Percentiles rank a stretch among this genome's conserved stretches.
phyloP scores from a whole-genome alignment of 2,113 vertebrate genomes.

The Scomber scombrus region DNA sequence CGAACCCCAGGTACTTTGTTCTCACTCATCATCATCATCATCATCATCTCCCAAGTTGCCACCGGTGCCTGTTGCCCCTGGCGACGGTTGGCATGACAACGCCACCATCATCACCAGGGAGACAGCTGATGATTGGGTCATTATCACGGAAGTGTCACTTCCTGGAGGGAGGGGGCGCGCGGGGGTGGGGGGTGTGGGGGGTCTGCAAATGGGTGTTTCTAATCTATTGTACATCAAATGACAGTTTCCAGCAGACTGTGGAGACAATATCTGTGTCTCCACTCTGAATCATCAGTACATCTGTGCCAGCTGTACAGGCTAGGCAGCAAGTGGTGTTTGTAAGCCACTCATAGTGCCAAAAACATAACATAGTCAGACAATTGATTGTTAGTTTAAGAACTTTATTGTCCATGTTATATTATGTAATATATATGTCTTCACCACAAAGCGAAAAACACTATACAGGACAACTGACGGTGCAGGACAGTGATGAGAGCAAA shows the following conservation, averaged over 20 bases:
- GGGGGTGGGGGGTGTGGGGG: background rate
- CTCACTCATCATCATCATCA: conserved; percentile 23
- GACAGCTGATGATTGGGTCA: conserved; percentile 72
- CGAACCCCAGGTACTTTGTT: conserved; percentile 56
- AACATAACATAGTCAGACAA: background rate
- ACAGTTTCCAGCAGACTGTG: conserved; percentile 1
- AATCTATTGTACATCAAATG: conserved; percentile 26
- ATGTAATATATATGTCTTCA: too few relatives aligned
- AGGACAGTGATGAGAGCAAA: too few relatives aligned
- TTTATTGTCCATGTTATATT: too few relatives aligned
- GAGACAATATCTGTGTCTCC: background rate
- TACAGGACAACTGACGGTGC: too few relatives aligned
- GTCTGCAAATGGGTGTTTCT: conserved; percentile 1
- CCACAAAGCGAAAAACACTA: too few relatives aligned
- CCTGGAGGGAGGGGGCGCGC: conserved; percentile 20
- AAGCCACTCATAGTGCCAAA: background rate
- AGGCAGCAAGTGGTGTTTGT: background rate
- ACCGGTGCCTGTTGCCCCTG: conserved; percentile 62
- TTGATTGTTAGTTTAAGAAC: too few relatives aligned
- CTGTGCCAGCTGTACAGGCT: background rate
- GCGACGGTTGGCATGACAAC: conserved; percentile 76
- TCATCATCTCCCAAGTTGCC: conserved; percentile 43
- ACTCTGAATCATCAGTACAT: conserved; percentile 10
- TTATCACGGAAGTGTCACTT: conserved; percentile 74
- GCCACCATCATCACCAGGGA: conserved; percentile 64